A percentile compares a stretch with the other conserved stretches of the same genome.
Evolutionary conservation across 2,113 vertebrate species (phyloP).

Genomic region (Colius striatus): DNA sequence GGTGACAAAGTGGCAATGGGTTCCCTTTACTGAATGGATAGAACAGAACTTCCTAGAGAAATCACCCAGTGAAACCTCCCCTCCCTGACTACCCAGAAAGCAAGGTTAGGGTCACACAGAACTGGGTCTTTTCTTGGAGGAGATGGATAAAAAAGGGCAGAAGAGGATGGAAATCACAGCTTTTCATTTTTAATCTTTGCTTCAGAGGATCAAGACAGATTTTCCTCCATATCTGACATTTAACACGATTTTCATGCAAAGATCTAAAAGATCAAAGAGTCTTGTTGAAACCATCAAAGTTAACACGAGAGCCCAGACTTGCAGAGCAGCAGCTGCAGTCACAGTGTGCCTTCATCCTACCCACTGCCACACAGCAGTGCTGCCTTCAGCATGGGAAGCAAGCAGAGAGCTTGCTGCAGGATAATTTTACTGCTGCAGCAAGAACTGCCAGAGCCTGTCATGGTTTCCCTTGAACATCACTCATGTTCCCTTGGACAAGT

Average conservation of each 20-base stretch:
- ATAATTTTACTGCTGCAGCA: not conserved
- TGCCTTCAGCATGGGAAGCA: not conserved
- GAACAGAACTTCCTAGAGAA: not conserved
- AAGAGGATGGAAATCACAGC: not conserved
- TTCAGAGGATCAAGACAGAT: not conserved
- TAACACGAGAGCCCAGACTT: not conserved
- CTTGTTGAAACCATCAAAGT: not conserved
- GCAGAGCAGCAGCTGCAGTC: not conserved
- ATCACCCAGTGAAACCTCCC: not conserved
- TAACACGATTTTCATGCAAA: not conserved
- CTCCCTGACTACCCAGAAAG: not conserved
- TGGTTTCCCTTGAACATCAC: not conserved
- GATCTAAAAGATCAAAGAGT: not conserved
- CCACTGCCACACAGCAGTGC: not conserved
- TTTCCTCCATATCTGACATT: not conserved
- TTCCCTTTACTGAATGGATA: accelerated
- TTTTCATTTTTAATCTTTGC: not conserved
- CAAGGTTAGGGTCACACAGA: not conserved
- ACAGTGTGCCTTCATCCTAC: not conserved
- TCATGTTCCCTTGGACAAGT: not conserved
- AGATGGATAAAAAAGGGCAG: not conserved
- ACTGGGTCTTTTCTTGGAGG: not conserved
- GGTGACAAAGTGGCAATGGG: not conserved
- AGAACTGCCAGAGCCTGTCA: not conserved
- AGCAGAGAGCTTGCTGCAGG: not conserved